These are phyloP conservation scores for Seriola aureovittata DNA, from an alignment of 2,113 vertebrate genomes.

Conservation along the genomic window DNA sequence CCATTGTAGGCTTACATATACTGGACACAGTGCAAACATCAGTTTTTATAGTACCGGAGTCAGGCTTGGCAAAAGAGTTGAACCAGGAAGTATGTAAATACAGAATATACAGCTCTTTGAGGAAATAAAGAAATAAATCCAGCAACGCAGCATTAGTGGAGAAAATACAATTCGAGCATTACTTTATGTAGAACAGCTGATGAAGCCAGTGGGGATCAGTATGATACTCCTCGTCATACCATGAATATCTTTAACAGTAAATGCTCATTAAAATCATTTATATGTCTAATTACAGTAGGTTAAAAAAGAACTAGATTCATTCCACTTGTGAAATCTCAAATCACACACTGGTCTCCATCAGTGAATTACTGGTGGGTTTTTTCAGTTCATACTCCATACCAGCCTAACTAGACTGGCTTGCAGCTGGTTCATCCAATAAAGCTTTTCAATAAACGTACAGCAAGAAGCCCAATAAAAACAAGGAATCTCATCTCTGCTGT, in stretches of 20 bases:
- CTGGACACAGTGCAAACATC: not conserved
- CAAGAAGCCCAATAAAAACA: slow-evolving; percentile 55
- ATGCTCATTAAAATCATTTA: not conserved
- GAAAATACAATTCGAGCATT: not conserved
- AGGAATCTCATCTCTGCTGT: slow-evolving; percentile 33
- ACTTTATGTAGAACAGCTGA: not conserved
- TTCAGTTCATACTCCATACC: not conserved
- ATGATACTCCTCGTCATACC: not conserved
- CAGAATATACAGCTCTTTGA: not conserved
- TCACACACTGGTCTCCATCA: not conserved
- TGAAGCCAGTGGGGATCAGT: not conserved
- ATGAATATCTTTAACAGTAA: not conserved
- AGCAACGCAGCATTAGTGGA: not conserved
- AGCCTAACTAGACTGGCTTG: not conserved
- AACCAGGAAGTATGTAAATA: not conserved
- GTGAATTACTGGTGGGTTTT: slow-evolving; percentile 4
- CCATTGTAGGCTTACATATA: not conserved
- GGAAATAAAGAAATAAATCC: not conserved
- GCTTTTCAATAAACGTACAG: slow-evolving; percentile 47
- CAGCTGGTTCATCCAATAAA: slow-evolving; percentile 40
- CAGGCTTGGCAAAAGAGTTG: not conserved
- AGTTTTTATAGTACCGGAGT: not conserved
- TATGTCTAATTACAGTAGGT: not conserved
- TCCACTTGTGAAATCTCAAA: not conserved
- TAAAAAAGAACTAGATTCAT: not conserved